phyloP scores from a whole-genome alignment of 2,113 vertebrate species.

The Etia nguti region DNA sequence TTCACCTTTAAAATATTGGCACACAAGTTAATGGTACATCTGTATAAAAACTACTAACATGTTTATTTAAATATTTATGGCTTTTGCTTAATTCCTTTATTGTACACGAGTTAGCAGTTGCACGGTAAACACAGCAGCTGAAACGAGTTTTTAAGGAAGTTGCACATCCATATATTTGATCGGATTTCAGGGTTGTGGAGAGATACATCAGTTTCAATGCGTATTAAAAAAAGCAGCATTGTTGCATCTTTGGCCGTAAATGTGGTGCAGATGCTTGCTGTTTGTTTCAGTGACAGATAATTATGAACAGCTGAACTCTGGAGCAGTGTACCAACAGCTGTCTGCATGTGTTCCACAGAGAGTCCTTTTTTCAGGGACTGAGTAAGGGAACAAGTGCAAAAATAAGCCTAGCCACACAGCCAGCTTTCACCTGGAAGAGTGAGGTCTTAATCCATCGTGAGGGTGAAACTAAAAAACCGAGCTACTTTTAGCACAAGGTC shows the following conservation, averaged over 20 bases:
- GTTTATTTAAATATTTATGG: neutral
- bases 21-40: neutral
- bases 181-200: neutral
- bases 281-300: neutral
- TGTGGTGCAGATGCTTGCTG: neutral
- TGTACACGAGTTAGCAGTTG: neutral
- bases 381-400: neutral
- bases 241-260: neutral
- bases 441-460: neutral
- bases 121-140: neutral
- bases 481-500: neutral
- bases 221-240: neutral
- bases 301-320: neutral
- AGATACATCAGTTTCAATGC: neutral
- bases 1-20: neutral
- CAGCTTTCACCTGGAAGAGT: neutral
- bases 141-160: neutral
- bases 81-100: neutral
- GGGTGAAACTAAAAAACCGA: neutral
- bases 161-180: neutral
- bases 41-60: neutral
- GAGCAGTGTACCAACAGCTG: neutral
- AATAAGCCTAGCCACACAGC: neutral
- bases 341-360: neutral
- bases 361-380: neutral